phyloP scores from a whole-genome alignment of 64 coral and sea anemone genomes.

The Montipora capricornis region DNA sequence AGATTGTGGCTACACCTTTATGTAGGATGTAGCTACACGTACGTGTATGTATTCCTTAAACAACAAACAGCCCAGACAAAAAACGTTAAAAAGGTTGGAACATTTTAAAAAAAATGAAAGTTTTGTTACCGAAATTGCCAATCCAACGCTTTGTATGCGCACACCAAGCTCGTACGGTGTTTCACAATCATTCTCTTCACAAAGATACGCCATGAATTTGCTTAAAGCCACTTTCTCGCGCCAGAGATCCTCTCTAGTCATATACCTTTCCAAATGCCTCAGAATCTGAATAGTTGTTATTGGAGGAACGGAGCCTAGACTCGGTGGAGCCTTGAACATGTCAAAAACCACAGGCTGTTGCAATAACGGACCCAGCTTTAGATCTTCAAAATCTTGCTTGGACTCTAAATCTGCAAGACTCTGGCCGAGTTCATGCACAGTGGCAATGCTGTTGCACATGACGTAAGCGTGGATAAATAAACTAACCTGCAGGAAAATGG shows the following conservation, averaged over 20 bases:
- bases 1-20: too few relatives aligned
- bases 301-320: conserved; percentile 24
- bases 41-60: too few relatives aligned
- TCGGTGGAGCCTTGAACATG: conserved; percentile 82
- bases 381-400: conserved; percentile 83
- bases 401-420: conserved; percentile 63
- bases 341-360: conserved; percentile 87
- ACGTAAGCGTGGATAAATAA: conserved; percentile 80
- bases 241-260: conserved; percentile 73
- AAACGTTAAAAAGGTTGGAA: not conserved
- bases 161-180: conserved; percentile 84
- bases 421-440: conserved; percentile 76
- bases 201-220: conserved; percentile 76
- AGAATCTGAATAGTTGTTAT: conserved; percentile 87
- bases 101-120: not conserved
- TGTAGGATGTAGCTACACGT: too few relatives aligned
- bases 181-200: conserved; percentile 60
- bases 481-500: conserved; percentile 45
- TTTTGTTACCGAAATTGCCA: conserved; percentile 71
- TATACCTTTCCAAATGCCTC: conserved; percentile 77
- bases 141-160: conserved; percentile 81
- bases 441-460: conserved; percentile 83
- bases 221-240: conserved; percentile 70
- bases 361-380: conserved; percentile 77
- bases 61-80: too few relatives aligned